phyloP scores from a whole-genome alignment of 2,113 vertebrate genomes.

The Pipra filicauda region DNA sequence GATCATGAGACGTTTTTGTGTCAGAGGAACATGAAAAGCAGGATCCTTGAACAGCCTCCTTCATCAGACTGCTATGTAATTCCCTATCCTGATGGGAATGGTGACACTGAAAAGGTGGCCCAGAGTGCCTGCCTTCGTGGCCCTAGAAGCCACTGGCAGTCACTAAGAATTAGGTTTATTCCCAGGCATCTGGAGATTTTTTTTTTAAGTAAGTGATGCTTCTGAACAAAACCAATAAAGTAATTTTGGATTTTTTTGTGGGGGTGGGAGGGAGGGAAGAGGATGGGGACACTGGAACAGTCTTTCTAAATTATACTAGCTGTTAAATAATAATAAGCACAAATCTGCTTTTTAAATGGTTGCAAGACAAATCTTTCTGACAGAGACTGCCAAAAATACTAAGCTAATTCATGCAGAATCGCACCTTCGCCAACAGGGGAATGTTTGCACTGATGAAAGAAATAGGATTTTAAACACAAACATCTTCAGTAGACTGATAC shows the following conservation, averaged over 20 bases:
- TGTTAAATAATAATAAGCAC: not conserved
- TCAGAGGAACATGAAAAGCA: not conserved
- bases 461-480: not conserved
- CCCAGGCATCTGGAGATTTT: not conserved
- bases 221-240: not conserved
- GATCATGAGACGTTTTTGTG: not conserved
- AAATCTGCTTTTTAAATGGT: not conserved
- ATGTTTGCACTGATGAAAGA: not conserved
- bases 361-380: not conserved
- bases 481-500: not conserved
- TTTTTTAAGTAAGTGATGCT: not conserved
- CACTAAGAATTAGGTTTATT: not conserved
- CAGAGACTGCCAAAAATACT: not conserved
- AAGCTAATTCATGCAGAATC: not conserved
- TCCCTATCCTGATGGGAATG: not conserved
- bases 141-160: not conserved
- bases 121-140: not conserved
- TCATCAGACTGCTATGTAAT: not conserved
- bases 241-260: not conserved
- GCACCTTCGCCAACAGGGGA: not conserved
- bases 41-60: not conserved
- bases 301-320: not conserved
- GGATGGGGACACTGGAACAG: not conserved
- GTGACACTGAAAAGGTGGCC: not conserved
- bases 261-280: rapidly evolving